Evolutionary conservation across 2,113 vertebrate species (phyloP).

Genomic region (Sitta europaea): DNA sequence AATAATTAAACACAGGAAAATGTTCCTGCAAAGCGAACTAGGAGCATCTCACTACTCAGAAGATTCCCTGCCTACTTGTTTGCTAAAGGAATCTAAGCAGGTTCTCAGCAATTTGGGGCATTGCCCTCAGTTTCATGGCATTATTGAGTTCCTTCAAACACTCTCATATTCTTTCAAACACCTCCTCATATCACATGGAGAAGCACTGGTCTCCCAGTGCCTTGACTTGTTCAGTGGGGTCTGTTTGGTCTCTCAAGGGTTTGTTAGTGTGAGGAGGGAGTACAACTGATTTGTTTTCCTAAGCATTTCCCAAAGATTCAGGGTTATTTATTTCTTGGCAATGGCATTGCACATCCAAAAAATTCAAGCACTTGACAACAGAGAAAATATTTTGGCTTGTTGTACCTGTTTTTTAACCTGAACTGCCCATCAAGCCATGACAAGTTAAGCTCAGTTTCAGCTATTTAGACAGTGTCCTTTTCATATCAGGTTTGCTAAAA

Average conservation of each 20-base stretch:
- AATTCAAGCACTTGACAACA: background rate
- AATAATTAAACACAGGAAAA: conserved; percentile 55
- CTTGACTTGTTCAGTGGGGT: background rate
- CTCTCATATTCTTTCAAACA: background rate
- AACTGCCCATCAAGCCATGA: background rate
- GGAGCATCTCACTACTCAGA: background rate
- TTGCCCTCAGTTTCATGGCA: background rate
- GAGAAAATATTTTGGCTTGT: background rate
- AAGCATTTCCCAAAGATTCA: background rate
- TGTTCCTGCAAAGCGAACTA: background rate
- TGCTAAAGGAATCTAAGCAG: background rate
- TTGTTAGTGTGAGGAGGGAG: background rate
- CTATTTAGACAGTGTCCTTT: background rate
- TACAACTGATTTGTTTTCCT: background rate
- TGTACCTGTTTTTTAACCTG: background rate
- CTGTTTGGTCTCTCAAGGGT: background rate
- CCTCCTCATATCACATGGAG: background rate
- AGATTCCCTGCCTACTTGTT: background rate
- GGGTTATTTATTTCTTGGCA: background rate
- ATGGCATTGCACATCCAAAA: background rate
- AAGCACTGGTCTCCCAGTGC: background rate
- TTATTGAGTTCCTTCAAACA: background rate
- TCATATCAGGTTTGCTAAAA: background rate
- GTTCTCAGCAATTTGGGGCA: background rate
- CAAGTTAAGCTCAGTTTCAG: background rate